These are phyloP conservation scores for Ametastegia equiseti DNA, from an alignment of 2,888 invertebrate genomes.

Conservation along the genomic window DNA sequence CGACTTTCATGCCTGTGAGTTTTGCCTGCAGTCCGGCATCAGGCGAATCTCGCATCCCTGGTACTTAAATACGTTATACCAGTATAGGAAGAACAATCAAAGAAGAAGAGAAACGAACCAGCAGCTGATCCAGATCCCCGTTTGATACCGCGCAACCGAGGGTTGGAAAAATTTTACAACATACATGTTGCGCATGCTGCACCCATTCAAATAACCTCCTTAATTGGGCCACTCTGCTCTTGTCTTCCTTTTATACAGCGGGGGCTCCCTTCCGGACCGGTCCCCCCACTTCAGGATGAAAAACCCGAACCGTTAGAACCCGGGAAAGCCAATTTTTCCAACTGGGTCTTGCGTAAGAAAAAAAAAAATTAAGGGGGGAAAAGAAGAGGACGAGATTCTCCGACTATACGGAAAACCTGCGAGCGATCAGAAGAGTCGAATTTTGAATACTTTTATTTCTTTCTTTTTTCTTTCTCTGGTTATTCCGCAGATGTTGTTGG, in stretches of 20 bases:
- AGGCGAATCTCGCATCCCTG: neutral
- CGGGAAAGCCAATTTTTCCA: neutral
- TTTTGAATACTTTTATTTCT: no score
- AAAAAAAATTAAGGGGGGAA: neutral
- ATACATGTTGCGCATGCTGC: neutral
- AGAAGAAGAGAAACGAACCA: neutral
- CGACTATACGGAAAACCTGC: neutral
- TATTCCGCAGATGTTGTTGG: no score
- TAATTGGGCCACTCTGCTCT: constrained; percentile 40
- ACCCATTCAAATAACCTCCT: constrained; percentile 25
- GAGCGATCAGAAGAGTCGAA: no score
- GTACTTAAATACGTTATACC: neutral
- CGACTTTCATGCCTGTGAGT: neutral
- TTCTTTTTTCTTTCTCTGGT: no score
- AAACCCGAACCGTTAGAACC: neutral
- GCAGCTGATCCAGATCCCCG: constrained; percentile 38
- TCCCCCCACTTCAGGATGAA: constrained; percentile 6
- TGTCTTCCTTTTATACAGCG: constrained; percentile 37
- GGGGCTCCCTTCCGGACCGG: neutral
- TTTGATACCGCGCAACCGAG: neutral
- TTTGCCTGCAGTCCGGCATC: neutral
- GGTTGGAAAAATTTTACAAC: neutral
- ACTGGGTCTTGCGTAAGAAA: neutral
- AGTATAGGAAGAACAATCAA: neutral
- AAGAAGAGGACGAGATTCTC: neutral